Evolutionary conservation across 2,888 invertebrate species (phyloP).

Genomic region (Ellobium chinense): DNA sequence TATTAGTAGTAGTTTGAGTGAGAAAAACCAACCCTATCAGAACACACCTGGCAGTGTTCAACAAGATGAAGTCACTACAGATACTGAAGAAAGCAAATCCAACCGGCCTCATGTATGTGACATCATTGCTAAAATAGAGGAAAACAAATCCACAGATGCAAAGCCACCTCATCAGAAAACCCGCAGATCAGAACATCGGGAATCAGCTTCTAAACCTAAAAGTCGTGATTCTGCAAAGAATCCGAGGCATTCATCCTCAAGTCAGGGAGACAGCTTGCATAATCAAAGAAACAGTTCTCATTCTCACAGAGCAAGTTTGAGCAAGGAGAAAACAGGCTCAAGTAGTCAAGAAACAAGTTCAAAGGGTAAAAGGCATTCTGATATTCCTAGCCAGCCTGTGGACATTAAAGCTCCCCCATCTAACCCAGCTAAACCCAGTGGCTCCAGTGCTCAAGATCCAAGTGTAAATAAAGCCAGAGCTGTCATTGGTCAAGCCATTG

Average conservation of each 20-base stretch:
- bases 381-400: too few species aligned
- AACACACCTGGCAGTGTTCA: neutral
- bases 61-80: neutral
- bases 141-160: neutral
- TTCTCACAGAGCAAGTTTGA: neutral
- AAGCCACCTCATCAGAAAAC: neutral
- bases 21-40: neutral
- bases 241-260: neutral
- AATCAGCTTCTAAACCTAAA: neutral
- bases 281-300: neutral
- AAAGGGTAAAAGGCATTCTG: neutral
- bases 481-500: neutral
- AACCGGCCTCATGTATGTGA: neutral
- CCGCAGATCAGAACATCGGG: neutral
- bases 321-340: neutral
- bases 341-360: neutral
- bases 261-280: neutral
- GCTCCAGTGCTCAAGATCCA: neutral
- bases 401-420: neutral
- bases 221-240: neutral
- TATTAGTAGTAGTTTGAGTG: neutral
- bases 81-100: neutral
- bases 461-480: neutral
- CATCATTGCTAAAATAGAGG: neutral
- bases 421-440: neutral